Conservation (phyloP, 2,797 vertebrate genomes). For the Tachyglossus aculeatus region DNA sequence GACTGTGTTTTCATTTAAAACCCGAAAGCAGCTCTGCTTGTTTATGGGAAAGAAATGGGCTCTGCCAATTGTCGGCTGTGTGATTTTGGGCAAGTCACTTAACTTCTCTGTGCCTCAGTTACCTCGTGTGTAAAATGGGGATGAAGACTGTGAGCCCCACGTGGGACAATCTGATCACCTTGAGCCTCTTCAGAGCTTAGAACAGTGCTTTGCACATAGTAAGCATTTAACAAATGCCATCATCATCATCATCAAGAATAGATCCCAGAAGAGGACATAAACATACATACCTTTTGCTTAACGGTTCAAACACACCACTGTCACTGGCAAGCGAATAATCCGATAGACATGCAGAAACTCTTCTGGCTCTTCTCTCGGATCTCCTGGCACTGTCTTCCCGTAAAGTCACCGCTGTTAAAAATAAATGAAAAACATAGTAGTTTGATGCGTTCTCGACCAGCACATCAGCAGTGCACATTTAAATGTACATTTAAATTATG, state of each 20-base stretch:
- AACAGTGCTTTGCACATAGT: no score
- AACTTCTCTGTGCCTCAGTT: no score
- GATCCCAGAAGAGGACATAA: no score
- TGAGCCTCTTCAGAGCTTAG: no score
- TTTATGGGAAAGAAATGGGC: constrained; percentile 18
- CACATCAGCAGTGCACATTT: neutral
- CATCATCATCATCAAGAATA: constrained; percentile 65
- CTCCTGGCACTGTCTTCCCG: constrained; percentile 87
- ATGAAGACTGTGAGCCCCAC: no score
- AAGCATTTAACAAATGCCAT: no score
- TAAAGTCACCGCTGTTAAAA: constrained; percentile 85
- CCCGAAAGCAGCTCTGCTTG: constrained; percentile 13
- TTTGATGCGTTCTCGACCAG: neutral
- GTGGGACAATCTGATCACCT: no score
- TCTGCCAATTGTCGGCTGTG: constrained; percentile 65
- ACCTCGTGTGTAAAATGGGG: no score
- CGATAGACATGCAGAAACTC: constrained; percentile 89
- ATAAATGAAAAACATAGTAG: constrained; percentile 30
- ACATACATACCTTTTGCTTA: constrained; percentile 93
- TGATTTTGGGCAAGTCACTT: no score
- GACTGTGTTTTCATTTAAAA: no score
- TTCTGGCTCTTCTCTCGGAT: constrained; percentile 85
- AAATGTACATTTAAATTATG: neutral
- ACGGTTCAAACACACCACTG: constrained; percentile 97
- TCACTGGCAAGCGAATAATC: constrained; percentile 96